Conservation (phyloP, 2,888 invertebrate species). For the Congeria kusceri region DNA sequence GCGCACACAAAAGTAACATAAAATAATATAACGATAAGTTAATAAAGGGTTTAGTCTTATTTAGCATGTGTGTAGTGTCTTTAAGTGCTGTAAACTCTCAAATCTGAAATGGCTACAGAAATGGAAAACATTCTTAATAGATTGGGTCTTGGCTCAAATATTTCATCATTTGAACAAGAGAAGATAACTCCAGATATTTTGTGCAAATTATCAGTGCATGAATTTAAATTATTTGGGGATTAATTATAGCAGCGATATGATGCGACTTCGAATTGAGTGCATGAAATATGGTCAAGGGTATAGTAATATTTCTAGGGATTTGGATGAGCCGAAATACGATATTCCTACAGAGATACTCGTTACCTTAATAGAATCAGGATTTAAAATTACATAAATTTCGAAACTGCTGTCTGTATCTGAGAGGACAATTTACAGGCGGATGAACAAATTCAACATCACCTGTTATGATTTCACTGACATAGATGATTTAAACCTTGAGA, state of each 20-base stretch:
- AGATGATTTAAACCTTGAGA: conserved; percentile 24
- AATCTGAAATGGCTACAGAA: neutral
- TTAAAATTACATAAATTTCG: conserved; percentile 35
- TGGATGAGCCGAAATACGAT: conserved; percentile 9
- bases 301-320: too few species aligned
- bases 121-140: conserved; percentile 25
- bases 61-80: too few species aligned
- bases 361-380: conserved; percentile 25
- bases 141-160: conserved; percentile 13
- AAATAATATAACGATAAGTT: too few species aligned
- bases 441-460: conserved; percentile 20
- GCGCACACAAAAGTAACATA: too few species aligned
- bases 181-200: conserved; percentile 46
- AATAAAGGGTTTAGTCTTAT: too few species aligned
- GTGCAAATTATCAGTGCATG: conserved; percentile 21
- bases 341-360: conserved; percentile 29
- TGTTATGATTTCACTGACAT: conserved; percentile 28
- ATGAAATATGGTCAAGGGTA: conserved; percentile 31
- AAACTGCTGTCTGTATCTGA: conserved; percentile 35
- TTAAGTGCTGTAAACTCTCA: neutral
- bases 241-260: conserved; percentile 28
- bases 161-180: conserved; percentile 25
- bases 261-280: conserved; percentile 42
- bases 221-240: conserved; percentile 40
- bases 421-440: conserved; percentile 36